A percentile compares a stretch with the other conserved stretches of the same genome.
These are phyloP conservation scores for Ovis aries DNA, from an alignment of 2,113 vertebrate species.

Conservation along the genomic window ARS-UI_Ramb_v3.0 NC_056080.1:8914001-8914500, in stretches of 20 bases:
- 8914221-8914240: background rate
- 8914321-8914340: background rate
- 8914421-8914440: background rate
- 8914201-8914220: background rate
- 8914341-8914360: background rate
- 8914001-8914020: background rate
- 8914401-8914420: background rate
- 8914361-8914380: background rate
- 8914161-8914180: background rate
- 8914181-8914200: background rate
- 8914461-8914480: background rate
- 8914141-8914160: conserved; percentile 19
- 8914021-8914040: background rate
- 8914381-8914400: background rate
- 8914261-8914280: background rate
- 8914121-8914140: background rate
- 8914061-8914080: background rate
- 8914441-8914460: background rate
- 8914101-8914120: background rate
- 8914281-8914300: background rate
- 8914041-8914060: background rate
- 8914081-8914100: background rate
- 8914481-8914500: background rate
- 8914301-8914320: background rate
- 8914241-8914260: background rate